Percentiles rank a stretch among this genome's conserved stretches.
Evolutionary conservation across 2,888 invertebrate genomes (phyloP).

Genomic region (Norana najaformis): DNA sequence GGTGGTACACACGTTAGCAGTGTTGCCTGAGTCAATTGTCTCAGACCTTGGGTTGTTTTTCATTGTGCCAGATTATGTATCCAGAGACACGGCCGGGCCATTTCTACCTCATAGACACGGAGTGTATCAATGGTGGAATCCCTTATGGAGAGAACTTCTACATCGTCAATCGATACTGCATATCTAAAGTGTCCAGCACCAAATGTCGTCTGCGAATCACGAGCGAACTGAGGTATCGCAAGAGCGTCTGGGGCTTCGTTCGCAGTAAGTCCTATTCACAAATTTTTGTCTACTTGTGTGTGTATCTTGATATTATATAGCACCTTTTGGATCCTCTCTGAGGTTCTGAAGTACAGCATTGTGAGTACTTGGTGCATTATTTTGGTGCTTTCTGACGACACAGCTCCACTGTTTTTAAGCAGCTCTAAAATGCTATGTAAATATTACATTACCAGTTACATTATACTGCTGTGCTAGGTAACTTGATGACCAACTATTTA

Average conservation of each 20-base stretch:
- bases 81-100: conserved; percentile 71
- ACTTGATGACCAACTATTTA: no score
- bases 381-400: no score
- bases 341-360: background rate
- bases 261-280: conserved; percentile 71
- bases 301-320: background rate
- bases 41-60: background rate
- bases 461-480: no score
- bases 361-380: background rate
- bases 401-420: no score
- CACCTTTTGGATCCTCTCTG: background rate
- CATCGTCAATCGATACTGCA: conserved; percentile 77
- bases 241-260: conserved; percentile 86
- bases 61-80: conserved; percentile 36
- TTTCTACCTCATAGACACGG: conserved; percentile 84
- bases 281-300: background rate
- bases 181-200: conserved; percentile 71
- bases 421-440: no score
- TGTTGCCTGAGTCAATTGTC: background rate
- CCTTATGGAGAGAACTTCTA: conserved; percentile 95
- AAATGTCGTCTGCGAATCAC: conserved; percentile 73
- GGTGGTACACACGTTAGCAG: background rate
- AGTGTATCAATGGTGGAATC: conserved; percentile 81
- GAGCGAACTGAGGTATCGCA: conserved; percentile 83
- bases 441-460: no score